A percentile compares a stretch with the other conserved stretches of the same genome.
phyloP scores from a whole-genome alignment of 1,140 invertebrate species.

The Neodiprion lecontei region DNA sequence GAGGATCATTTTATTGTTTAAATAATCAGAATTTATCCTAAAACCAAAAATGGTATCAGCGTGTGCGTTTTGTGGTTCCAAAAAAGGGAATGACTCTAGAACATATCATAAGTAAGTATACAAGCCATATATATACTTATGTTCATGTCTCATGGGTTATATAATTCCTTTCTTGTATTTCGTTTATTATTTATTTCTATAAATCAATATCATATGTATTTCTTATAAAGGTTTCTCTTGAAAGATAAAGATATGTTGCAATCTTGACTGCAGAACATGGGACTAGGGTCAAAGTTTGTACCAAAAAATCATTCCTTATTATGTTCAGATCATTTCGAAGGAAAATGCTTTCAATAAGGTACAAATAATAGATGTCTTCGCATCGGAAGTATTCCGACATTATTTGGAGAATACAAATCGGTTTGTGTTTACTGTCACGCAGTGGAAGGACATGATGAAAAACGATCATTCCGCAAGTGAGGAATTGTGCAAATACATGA shows the following conservation, averaged over 20 bases:
- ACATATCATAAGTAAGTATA: too few species aligned
- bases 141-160: too few species aligned
- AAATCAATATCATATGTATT: background rate
- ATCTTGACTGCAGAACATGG: background rate
- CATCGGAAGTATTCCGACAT: background rate
- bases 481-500: too few species aligned
- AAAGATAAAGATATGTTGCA: background rate
- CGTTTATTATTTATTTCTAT: too few species aligned
- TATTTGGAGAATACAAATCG: background rate
- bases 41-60: too few species aligned
- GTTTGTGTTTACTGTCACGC: background rate
- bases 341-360: background rate
- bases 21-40: too few species aligned
- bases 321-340: background rate
- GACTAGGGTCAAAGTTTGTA: background rate
- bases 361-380: background rate
- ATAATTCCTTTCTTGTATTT: too few species aligned
- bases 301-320: background rate
- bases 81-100: too few species aligned
- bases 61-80: too few species aligned
- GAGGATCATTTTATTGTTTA: too few species aligned
- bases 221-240: background rate
- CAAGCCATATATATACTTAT: too few species aligned
- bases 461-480: too few species aligned
- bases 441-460: background rate